These are phyloP conservation scores for Paramuricea clavata DNA, from an alignment of 92 coral and sea anemone genomes.

Conservation along the genomic window DNA sequence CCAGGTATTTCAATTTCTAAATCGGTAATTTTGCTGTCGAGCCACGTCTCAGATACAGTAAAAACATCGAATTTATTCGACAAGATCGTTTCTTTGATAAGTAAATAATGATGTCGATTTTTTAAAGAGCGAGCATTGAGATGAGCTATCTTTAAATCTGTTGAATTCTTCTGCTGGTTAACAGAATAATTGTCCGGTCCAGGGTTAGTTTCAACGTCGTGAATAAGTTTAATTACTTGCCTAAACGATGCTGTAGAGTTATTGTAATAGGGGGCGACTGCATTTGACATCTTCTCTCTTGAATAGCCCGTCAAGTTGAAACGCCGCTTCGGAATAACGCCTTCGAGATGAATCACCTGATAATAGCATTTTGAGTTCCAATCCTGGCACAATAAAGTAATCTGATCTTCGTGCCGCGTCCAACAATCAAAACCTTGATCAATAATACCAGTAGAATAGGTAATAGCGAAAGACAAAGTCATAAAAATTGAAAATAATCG, in stretches of 20 bases:
- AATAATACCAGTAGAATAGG: neutral
- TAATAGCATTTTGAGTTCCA: too few species aligned
- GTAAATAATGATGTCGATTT: conserved; percentile 66
- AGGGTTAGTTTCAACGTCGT: neutral
- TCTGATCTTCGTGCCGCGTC: too few species aligned
- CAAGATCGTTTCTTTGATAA: conserved; percentile 59
- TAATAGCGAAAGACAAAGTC: neutral
- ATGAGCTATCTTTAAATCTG: conserved; percentile 25
- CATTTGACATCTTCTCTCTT: too few species aligned
- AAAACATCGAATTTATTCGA: conserved; percentile 67
- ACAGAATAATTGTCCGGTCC: neutral
- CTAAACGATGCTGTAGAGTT: too few species aligned
- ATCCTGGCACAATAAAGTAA: too few species aligned
- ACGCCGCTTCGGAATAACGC: too few species aligned
- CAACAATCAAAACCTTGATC: too few species aligned
- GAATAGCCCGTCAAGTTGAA: too few species aligned
- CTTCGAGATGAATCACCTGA: too few species aligned
- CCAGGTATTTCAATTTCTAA: conserved; percentile 76
- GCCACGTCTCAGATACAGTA: conserved; percentile 74
- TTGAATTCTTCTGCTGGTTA: neutral
- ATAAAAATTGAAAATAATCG: neutral
- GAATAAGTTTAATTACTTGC: too few species aligned
- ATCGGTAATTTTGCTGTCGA: conserved; percentile 57
- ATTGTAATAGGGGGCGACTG: too few species aligned
- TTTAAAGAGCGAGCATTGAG: conserved; percentile 66